Base-by-base conservation (phyloP, 2,797 vertebrate genomes). In the Xenops minutus region DNA sequence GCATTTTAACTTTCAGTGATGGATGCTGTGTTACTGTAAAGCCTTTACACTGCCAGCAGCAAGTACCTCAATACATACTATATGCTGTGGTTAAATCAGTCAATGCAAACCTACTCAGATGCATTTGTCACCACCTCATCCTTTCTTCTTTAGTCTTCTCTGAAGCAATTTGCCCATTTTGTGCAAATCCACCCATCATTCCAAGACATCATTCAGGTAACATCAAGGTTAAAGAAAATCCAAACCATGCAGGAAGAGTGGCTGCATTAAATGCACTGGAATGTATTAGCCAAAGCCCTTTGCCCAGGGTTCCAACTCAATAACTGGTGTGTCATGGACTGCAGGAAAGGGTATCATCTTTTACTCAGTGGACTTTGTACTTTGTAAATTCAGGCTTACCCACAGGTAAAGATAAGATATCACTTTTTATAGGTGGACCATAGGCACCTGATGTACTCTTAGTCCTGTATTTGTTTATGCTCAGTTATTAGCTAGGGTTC, bases 381-480 rank as follows among this genome's bases (percentile, higher is more conserved):
- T 58, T 39, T 14, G 44, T 63, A 92, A 84, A 91, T 77, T 39
- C 71, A 82, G 59, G 41, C 67, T 79, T 87, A 85, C 10, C 37
- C 49, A 82, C 73, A 89, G 63, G 44, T 87, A 71, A 84, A 94
- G 84, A 80, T 89, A 89, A 1, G 48, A 18, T 80, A 69, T 89
- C 34, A 29, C 58, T 78, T 88, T 74, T 74, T 77, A 54, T 39
- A 59, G 92, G 86, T 80, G 88, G 81, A 79, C 77, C 32, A 76
- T 58, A 71, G 61, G 71, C 20, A 63, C 64, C n/a, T 44, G 29
- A 56, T 55, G 48, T 44, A 61, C 41, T 76, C 51, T 51, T 91
- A 69, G 88, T 85, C 96, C 85, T 63, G 10, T 72, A 58, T 86
- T 93, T 95, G 43, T 56, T 92, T 68, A 74, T 43, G 49, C 55